Conservation (phyloP, 2,888 invertebrate genomes). For the Phengaris alcon region DNA sequence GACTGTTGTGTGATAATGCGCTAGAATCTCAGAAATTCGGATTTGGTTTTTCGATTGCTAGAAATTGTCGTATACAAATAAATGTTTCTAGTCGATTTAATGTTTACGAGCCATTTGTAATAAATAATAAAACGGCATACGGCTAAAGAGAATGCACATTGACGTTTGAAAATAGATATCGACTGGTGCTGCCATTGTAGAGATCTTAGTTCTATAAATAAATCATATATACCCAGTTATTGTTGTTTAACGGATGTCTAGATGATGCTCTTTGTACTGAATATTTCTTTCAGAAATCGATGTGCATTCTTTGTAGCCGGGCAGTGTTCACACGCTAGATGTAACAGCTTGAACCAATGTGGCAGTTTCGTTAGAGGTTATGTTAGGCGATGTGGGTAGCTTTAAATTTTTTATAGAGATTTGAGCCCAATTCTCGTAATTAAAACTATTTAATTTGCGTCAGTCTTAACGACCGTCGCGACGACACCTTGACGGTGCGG, state of each 20-base stretch:
- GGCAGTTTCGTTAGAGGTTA: background rate
- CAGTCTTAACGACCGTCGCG: too few relatives aligned
- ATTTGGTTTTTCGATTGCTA: constrained; percentile 21
- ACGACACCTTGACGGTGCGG: too few relatives aligned
- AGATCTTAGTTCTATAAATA: too few relatives aligned
- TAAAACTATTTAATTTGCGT: too few relatives aligned
- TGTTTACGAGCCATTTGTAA: constrained; percentile 17
- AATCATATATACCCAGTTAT: too few relatives aligned
- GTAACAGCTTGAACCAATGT: constrained; percentile 21
- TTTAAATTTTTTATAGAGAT: background rate
- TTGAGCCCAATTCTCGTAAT: background rate
- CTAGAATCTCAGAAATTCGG: constrained; percentile 27
- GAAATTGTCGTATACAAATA: constrained; percentile 20
- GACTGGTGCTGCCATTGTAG: too few relatives aligned
- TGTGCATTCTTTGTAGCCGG: background rate
- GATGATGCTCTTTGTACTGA: too few relatives aligned
- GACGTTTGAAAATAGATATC: too few relatives aligned
- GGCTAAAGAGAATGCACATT: background rate
- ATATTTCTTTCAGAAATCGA: too few relatives aligned
- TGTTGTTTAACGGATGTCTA: too few relatives aligned
- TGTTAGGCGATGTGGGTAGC: constrained; percentile 16
- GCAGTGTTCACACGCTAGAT: background rate
- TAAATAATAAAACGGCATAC: background rate
- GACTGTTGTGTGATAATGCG: constrained; percentile 26
- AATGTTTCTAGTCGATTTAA: constrained; percentile 26